phyloP scores from a whole-genome alignment of 2,797 vertebrate genomes.

The Hoplostethus atlanticus region DNA sequence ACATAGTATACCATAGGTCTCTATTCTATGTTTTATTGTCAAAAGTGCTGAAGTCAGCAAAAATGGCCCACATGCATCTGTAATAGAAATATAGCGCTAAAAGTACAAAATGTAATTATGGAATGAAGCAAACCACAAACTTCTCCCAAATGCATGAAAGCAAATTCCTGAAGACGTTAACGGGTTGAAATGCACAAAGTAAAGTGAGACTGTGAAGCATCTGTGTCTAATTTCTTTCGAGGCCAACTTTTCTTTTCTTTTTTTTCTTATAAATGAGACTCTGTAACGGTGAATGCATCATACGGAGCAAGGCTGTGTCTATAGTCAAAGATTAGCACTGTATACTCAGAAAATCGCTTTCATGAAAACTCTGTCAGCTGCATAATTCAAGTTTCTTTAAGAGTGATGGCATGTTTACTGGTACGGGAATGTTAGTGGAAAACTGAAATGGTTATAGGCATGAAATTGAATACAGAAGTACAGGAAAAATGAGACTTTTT shows the following conservation, averaged over 20 bases:
- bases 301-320: conserved; percentile 61
- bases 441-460: conserved; percentile 70
- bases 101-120: no score
- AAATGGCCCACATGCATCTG: no score
- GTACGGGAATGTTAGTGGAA: conserved; percentile 64
- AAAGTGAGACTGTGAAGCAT: conserved; percentile 30
- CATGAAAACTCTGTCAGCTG: conserved; percentile 72
- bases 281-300: conserved; percentile 73
- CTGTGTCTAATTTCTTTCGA: conserved; percentile 57
- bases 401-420: conserved; percentile 77
- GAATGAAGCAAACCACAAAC: background rate
- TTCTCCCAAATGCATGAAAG: background rate
- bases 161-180: background rate
- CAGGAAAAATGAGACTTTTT: conserved; percentile 51
- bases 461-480: conserved; percentile 78
- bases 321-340: conserved; percentile 71
- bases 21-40: no score
- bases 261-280: conserved; percentile 58
- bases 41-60: no score
- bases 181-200: background rate
- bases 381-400: conserved; percentile 77
- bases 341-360: conserved; percentile 68
- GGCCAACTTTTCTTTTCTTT: conserved; percentile 17
- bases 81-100: no score
- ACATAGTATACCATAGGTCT: no score